Base-by-base conservation (phyloP, 2,113 vertebrate species). In the Atlantisia rogersi region DNA sequence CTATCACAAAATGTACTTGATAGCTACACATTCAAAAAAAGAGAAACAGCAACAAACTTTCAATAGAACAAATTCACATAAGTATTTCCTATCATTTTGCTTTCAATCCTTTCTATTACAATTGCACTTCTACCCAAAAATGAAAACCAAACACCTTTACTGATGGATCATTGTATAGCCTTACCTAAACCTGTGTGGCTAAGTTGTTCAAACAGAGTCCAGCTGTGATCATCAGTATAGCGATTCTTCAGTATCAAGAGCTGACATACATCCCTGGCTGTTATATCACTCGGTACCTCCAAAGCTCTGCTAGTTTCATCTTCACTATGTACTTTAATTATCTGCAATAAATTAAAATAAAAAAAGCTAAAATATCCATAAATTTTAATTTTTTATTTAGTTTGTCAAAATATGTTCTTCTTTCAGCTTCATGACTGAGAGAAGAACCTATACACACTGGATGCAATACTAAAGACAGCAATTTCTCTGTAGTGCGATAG, bases 321-420 rank as follows among this genome's bases (percentile, higher is more conserved):
- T 97, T 99, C 99, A 93, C 98, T 99, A 95, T 99, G 99, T 59
- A 99, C 98, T 98, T 99, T 99, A 97, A 99, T 99, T 80, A 99
- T 99, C 99, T 99, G 98, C 44, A 89, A 95, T 75, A 93, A 88
- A 96, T n/a, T 88, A 74, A 88, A 75, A n/a, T n/a, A n/a, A n/a
- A 46, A 88, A 78, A 50, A 29, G 24, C 55, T 86, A 74, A 84
- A 88, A 92, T 44, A 81, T 15, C 32, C 12, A 0, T 28, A 78
- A 48, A 3, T 42, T 86, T 86, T 84, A 67, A 79, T 67, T 15
- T 86, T 58, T 65, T 16, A 42, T 94, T 86, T 5, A 5, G 8
- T 77, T 86, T 82, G 21, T 67, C 25, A 42, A 84, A 26, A 8
- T 18, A 60, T 3, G 14, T 46, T 91, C 18, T 32, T 21, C n/a